Evolutionary conservation across 2,888 invertebrate genomes (phyloP), one percentile per base, ranked within the genome.

Genomic region (Drosophila merina): DNA sequence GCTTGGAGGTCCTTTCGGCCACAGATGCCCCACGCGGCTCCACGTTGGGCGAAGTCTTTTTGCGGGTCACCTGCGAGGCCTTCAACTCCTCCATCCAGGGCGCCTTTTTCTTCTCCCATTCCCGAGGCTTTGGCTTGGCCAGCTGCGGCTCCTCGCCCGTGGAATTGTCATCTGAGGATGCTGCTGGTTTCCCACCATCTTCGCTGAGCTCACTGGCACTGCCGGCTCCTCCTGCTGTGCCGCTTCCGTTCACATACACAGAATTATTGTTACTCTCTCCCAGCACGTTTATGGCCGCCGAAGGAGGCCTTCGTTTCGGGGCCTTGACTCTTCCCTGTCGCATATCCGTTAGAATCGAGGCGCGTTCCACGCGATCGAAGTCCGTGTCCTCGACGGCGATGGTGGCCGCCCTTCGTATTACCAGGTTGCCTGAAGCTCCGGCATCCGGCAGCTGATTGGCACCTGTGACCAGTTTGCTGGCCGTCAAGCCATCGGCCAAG

Each of bases 61-160:
- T 92, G 59, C 91, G 73, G 10, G 77, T 91, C 8, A 89, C 91
- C 90, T 96, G 96, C 86, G 95, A 96, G 74, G 95, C 93, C 88
- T 96, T 96, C 75, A 96, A 93, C 89, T 96, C 96, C 75, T 94
- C 95, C 93, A 96, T 95, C 96, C 96, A 96, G 0, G 96, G 96
- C 49, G 95, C 95, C 85, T 93, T 94, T 79, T 94, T 94, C 85
- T 95, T 95, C 90, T 95, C 95, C 94, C 95, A 95, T 82, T 95
- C 95, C 10, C 95, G 93, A 1, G 94, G 92, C 69, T 94, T 94
- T 0, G 95, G 95, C 79, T 94, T 94, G 9, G 93, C 93, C 88
- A 94, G 86, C 50, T 89, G 87, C 3, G 60, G 60, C 10, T 91
- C 90, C 38, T 91, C 90, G 3, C 90, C 88, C 49, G 88, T 89